Conservation (phyloP, 2,797 vertebrate species). For the Masticophis lateralis region DNA sequence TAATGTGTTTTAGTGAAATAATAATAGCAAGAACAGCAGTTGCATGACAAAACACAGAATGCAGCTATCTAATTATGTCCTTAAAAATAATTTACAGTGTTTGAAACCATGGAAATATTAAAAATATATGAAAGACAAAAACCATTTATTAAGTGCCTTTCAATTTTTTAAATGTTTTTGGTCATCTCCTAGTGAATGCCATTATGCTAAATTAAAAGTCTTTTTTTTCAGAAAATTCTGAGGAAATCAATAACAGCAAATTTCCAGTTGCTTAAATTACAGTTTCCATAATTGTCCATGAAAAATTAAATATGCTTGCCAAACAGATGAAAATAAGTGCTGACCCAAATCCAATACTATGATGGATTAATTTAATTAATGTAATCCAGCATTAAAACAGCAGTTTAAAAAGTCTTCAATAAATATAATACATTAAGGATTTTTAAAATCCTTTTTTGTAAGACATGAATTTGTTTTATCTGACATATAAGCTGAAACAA, state of each 20-base stretch:
- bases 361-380: background rate
- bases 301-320: background rate
- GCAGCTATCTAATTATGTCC: background rate
- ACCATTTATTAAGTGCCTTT: background rate
- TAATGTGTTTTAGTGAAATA: slow-evolving; percentile 21
- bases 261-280: background rate
- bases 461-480: background rate
- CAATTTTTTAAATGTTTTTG: background rate
- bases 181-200: background rate
- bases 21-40: background rate
- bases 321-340: background rate
- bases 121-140: background rate
- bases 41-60: background rate
- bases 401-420: background rate
- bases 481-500: background rate
- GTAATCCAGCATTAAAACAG: background rate
- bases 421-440: background rate
- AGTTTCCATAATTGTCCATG: background rate
- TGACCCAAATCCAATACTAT: background rate
- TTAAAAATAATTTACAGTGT: background rate
- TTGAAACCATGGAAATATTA: background rate
- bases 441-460: background rate
- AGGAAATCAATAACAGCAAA: background rate
- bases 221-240: background rate
- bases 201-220: background rate